These are phyloP conservation scores for Balaenoptera acutorostrata DNA, from an alignment of 2,113 vertebrate species.

Conservation along the genomic window DNA sequence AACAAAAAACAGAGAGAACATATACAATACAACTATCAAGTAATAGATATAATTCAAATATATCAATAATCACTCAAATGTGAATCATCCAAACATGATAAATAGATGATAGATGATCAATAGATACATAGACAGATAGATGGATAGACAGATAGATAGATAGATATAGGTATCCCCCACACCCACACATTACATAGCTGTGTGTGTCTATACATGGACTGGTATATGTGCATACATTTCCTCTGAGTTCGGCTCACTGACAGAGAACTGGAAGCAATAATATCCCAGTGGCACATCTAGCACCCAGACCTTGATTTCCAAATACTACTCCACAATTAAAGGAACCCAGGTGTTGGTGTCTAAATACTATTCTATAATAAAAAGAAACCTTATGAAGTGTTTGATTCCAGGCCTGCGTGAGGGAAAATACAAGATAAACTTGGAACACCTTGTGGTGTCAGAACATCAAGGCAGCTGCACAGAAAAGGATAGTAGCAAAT, in stretches of 20 bases:
- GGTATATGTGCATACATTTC: not conserved
- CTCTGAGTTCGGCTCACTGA: not conserved
- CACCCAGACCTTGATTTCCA: not conserved
- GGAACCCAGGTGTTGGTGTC: not conserved
- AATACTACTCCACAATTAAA: not conserved
- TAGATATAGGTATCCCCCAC: not conserved
- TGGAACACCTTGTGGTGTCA: not conserved
- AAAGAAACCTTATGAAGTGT: not conserved
- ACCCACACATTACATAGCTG: not conserved
- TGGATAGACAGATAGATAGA: not conserved
- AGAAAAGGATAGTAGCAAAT: not conserved
- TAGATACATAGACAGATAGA: not conserved
- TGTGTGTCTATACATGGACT: not conserved
- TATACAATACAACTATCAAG: not conserved
- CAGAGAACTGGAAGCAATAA: not conserved
- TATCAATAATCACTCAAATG: not conserved
- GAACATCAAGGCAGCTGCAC: not conserved
- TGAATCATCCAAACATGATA: not conserved
- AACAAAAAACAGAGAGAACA: not conserved
- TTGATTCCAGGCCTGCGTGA: not conserved
- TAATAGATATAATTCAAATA: not conserved
- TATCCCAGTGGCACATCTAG: not conserved
- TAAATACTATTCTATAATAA: not conserved
- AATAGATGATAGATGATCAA: not conserved
- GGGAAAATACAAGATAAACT: not conserved